phyloP scores from a whole-genome alignment of 2,888 invertebrate species.

The Rotaria macrura region DNA sequence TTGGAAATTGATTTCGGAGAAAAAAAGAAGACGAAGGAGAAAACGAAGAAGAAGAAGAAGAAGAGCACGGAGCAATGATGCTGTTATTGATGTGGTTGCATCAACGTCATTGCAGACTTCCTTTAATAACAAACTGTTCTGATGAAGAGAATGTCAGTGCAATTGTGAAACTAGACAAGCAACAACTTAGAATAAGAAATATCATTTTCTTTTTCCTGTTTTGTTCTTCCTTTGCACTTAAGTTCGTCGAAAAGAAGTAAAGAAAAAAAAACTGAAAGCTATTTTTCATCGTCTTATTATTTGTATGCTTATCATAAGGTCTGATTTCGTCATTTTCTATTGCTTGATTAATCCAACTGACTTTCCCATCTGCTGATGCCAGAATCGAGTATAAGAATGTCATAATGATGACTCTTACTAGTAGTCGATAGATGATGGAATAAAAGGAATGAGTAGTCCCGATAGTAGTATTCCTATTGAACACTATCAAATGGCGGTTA shows the following conservation, averaged over 20 bases:
- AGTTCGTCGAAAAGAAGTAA: neutral
- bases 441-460: neutral
- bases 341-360: neutral
- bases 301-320: neutral
- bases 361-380: neutral
- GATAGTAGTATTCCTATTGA: neutral
- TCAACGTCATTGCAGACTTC: neutral
- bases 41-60: neutral
- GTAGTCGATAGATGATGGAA: neutral
- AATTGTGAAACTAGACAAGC: neutral
- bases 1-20: slow-evolving; percentile 11
- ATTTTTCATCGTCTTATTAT: neutral
- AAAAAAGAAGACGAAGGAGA: no score
- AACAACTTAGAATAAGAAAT: neutral
- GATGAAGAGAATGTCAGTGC: neutral
- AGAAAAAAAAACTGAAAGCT: neutral
- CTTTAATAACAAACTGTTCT: neutral
- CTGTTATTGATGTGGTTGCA: neutral
- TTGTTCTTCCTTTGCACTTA: neutral
- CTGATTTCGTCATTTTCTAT: neutral
- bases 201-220: neutral
- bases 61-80: neutral
- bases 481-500: neutral
- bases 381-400: neutral
- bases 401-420: neutral